Evolutionary conservation across 1,140 invertebrate genomes (phyloP), one percentile per base, ranked within the genome.

Genomic region (Anastrepha ludens): DNA sequence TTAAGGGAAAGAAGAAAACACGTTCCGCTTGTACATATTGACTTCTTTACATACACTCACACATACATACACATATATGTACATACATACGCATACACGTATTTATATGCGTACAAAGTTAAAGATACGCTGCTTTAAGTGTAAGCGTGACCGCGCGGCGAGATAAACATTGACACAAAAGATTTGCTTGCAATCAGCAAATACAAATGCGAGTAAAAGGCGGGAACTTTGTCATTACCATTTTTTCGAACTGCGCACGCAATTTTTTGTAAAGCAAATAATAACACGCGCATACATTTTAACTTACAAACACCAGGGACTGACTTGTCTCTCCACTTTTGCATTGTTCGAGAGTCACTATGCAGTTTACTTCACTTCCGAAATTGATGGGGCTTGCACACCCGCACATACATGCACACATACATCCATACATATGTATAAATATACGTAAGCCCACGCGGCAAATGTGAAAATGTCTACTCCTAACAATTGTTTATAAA

Each of bases 151-250:
- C 74, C 20, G 74, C 74, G 47, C 74, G 74, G 15, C 74, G 74
- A 81, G 74, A 81, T 81, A 81, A 81, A 81, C 47, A 81, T 81
- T 81, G 74, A 81, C 74, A 81, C 47, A 81, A 81, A 81, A 81
- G 74, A 81, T 81, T 81, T 81, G 74, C 50, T 81, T 81, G 74
- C 74, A 81, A 81, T 81, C 74, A 81, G 74, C 17, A 81, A 74
- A 81, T 81, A 81, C 44, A 81, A 81, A 81, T 81, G 47, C 44
- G 47, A 81, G 47, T 50, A 81, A 81, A 81, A 81, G 74, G 74
- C 74, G 74, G 74, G 55, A 81, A 81, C 74, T 55, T 81, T 81
- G 74, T 81, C 74, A 81, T 81, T 81, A 81, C 74, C 74, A 81
- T 81, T 55, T 81, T 74, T 81, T 81, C 74, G 74, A 81, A 81